These are phyloP conservation scores for Tympanoctomys barrerae DNA, from an alignment of 2,797 vertebrate genomes.

Conservation along the genomic window DNA sequence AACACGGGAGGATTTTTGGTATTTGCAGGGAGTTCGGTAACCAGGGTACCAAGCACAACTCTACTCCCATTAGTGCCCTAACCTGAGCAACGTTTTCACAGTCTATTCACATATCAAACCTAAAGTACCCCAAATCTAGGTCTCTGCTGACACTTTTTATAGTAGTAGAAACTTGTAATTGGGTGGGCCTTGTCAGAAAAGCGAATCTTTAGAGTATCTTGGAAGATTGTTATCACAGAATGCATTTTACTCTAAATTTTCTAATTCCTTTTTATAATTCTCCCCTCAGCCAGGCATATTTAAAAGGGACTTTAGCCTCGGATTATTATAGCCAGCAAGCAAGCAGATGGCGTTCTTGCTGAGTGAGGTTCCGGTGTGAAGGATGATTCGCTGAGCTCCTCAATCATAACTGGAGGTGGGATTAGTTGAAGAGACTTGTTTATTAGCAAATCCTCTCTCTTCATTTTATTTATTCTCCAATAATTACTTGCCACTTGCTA, in stretches of 20 bases:
- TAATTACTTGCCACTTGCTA: constrained; percentile 44
- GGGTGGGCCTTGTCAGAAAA: not conserved
- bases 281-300: not conserved
- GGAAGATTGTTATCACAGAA: not conserved
- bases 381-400: constrained; percentile 22
- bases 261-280: not conserved
- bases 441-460: constrained; percentile 54
- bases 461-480: not conserved
- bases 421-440: constrained; percentile 47
- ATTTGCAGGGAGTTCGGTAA: not conserved
- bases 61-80: not conserved
- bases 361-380: not conserved
- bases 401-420: not conserved
- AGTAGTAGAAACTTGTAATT: not conserved
- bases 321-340: constrained; percentile 9
- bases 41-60: not conserved
- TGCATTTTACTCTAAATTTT: not conserved
- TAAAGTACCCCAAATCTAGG: not conserved
- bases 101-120: not conserved
- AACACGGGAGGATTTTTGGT: not conserved
- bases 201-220: not conserved
- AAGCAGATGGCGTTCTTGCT: constrained; percentile 59
- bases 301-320: not conserved
- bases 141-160: not conserved
- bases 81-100: constrained; percentile 4